Evolutionary conservation across 2,888 invertebrate species (phyloP), one percentile per base, ranked within the genome.

Genomic region (Aricia artaxerxes): DNA sequence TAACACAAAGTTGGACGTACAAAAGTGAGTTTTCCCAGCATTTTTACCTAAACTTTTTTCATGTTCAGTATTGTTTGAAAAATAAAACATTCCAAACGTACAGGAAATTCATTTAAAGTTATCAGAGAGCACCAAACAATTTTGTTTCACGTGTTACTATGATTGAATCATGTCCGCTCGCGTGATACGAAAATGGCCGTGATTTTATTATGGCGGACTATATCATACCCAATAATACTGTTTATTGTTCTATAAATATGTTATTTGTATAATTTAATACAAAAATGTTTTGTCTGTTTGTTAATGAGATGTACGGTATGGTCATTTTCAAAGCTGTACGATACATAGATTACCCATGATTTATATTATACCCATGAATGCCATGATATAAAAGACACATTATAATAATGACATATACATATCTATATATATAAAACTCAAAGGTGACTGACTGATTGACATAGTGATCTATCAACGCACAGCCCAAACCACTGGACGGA

Each of bases 161-260:
- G 78, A 82, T 81, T 81, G 77, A 82, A 81, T 83, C 82, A 82
- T 82, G 79, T 79, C 80, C 82, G 82, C 80, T 82, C 79, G 78
- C 79, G 80, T 78, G 78, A 78, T 78, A 75, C 79, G 81, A 78
- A 82, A 82, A 82, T 82, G 82, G 79, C 73, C 53, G 73, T 81
- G 80, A 82, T 82, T 81, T 81, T 78, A 82, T 81, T 81, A 81
- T 79, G 79, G 61, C 73, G 40, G 61, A 77, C 61, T 11, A 38
- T 77, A 31, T 35, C 38, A 69, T 69, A 38, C 16, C 69, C 35
- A 69, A 69, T 69, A 69, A 69, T 69, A 38, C 6, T 69, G 69
- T 69, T 69, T 38, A 69, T 69, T 38, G 69, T 69, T 69, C 5
- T 69, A 69, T 16, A 35, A 69, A 69, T 69, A 69, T 69, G 35